Conservation (phyloP, 1,140 invertebrate genomes). For the Leptopilina boulardi region DNA sequence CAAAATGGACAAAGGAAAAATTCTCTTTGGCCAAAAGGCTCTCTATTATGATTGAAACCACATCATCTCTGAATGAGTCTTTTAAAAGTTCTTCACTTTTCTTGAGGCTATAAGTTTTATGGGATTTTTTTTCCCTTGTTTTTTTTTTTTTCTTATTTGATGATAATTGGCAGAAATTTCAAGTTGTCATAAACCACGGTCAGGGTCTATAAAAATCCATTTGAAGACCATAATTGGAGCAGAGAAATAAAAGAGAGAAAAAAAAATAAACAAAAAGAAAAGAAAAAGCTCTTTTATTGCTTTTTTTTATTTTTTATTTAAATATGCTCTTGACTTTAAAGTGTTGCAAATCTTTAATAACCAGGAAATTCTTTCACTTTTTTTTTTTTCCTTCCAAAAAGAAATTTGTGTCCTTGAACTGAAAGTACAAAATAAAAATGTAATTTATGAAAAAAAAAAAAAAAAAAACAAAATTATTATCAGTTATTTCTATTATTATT, state of each 20-base stretch:
- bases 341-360: too few species aligned
- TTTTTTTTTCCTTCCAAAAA: background rate
- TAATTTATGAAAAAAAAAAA: background rate
- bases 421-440: too few species aligned
- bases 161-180: background rate
- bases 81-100: too few species aligned
- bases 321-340: too few species aligned
- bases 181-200: background rate
- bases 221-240: background rate
- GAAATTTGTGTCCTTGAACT: background rate
- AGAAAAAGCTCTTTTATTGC: slow-evolving; percentile 3
- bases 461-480: background rate
- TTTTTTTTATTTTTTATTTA: background rate
- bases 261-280: slow-evolving; percentile 48
- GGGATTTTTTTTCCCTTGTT: background rate
- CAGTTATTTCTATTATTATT: too few species aligned
- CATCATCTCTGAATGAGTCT: background rate
- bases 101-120: background rate
- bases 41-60: background rate
- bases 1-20: slow-evolving; percentile 6
- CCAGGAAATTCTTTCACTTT: too few species aligned
- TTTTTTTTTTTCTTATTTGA: background rate
- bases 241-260: too few species aligned
- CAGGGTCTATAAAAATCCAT: background rate
- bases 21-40: background rate